Base-by-base conservation (phyloP, 2,113 vertebrate species). In the Coptodon bakossiorum region DNA sequence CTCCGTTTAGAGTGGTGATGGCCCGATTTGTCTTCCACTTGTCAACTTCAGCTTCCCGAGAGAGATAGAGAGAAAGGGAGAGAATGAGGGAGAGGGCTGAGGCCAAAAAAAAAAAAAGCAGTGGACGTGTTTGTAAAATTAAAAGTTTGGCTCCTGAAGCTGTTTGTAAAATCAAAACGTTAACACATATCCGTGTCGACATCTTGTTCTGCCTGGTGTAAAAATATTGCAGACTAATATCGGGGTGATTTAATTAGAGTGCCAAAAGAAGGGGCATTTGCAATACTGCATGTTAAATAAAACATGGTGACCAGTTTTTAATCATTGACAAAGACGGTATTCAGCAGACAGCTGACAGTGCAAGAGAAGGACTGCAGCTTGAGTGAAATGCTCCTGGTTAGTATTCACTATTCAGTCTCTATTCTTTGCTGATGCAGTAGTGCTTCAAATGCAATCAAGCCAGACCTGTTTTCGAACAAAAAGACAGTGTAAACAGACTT, bases 11-110 rank as follows among this genome's bases (percentile, higher is more conserved):
- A 88, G 79, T 86, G 84, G 40, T 84, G 83, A 89, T 80, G 89
- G 85, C 80, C 78, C 59, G 78, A 94, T 95, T 93, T 94, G 92
- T 94, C 93, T 94, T 92, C 86, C 59, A 76, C 83, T 89, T 95
- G 95, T 93, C 93, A 93, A 89, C 89, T 48, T 80, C 66, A 27
- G 80, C 84, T 54, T 92, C 86, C 88, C 82, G 1, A 19, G 91
- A 89, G 82, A 87, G 53, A 57, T 4, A 79, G 50, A 56, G 53
- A 81, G 31, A 57, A 24, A 36, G 14, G 31, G 76, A 79, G 40
- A 53, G 52, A 52, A 56, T 57, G 29, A 36, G 17, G 43, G 76
- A 79, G 40, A 59, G 52, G 40, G 66, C 63, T 29, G 45, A 38
- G 34, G 14, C 17, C 19, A 5, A 1, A 2, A 5, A 19, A 14